Conservation (phyloP, 2,797 vertebrate species). For the Dendrocincla fuliginosa region DNA sequence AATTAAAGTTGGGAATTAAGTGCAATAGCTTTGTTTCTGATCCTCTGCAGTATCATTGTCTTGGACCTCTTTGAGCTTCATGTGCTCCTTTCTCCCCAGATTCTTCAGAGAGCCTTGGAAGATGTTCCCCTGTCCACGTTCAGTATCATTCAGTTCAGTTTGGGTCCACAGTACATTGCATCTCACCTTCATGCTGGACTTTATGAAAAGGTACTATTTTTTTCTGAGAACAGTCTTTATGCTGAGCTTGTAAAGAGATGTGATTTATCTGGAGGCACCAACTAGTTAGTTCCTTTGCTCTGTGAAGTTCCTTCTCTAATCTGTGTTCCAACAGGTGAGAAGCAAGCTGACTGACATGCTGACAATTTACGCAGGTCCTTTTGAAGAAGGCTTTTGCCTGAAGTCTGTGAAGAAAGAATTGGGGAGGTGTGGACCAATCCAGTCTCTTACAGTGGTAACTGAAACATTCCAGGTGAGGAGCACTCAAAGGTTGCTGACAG, state of each 20-base stretch:
- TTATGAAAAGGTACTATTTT: conserved; percentile 55
- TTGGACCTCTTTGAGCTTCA: neutral
- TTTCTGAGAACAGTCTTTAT: neutral
- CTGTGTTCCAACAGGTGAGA: conserved; percentile 75
- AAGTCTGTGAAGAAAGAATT: conserved; percentile 80
- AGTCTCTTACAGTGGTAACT: conserved; percentile 76
- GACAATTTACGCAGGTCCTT: conserved; percentile 86
- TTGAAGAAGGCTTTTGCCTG: conserved; percentile 75
- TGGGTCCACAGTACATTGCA: conserved; percentile 46
- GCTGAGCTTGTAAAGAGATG: neutral
- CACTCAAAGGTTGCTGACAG: neutral
- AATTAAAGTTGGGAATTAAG: neutral
- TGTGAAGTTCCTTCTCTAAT: conserved; percentile 34
- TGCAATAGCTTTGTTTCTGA: neutral
- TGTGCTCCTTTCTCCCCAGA: conserved; percentile 58
- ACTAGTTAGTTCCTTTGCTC: neutral
- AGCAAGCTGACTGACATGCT: conserved; percentile 82
- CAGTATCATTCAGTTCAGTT: conserved; percentile 81
- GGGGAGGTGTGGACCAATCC: conserved; percentile 80
- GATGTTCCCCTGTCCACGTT: conserved; percentile 75
- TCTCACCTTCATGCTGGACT: conserved; percentile 25
- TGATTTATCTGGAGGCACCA: neutral
- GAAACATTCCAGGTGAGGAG: conserved; percentile 76
- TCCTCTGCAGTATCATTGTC: neutral
- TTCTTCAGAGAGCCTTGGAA: conserved; percentile 78